Evolutionary conservation across 2,113 vertebrate genomes (phyloP).

Genomic region (Ammodytes dubius): DNA sequence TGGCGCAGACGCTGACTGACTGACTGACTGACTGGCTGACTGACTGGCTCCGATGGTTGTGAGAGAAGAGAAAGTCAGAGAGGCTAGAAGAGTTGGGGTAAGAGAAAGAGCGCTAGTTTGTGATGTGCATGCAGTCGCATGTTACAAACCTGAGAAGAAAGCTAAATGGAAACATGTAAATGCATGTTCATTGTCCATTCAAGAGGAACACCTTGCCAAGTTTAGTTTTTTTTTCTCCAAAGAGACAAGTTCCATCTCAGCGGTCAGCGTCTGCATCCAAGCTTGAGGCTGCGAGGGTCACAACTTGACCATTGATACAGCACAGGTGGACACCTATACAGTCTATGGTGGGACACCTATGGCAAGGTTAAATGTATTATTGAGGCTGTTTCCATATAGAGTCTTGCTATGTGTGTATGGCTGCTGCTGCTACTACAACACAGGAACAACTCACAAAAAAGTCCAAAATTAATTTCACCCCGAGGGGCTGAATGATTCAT

Average conservation of each 20-base stretch:
- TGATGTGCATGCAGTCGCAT: conserved; percentile 58
- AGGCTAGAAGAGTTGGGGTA: neutral
- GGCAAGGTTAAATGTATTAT: conserved; percentile 72
- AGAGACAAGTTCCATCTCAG: conserved; percentile 14
- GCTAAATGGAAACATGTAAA: conserved; percentile 68
- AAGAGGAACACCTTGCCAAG: conserved; percentile 10
- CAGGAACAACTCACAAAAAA: conserved; percentile 79
- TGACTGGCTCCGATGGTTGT: conserved; percentile 15
- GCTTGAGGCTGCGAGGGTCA: conserved; percentile 71
- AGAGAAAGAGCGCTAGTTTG: conserved; percentile 26
- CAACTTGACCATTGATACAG: conserved; percentile 72
- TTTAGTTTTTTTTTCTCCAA: conserved; percentile 2
- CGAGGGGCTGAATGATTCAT: conserved; percentile 67
- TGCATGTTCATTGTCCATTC: conserved; percentile 22
- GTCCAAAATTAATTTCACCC: conserved; percentile 71
- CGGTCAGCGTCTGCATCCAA: conserved; percentile 69
- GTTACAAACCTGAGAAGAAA: conserved; percentile 77
- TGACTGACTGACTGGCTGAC: conserved; percentile 52
- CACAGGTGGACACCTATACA: conserved; percentile 71
- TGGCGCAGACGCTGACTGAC: conserved; percentile 67
- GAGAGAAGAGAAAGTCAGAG: conserved; percentile 22
- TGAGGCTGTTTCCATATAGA: conserved; percentile 74
- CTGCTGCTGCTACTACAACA: conserved; percentile 82
- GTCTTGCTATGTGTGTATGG: conserved; percentile 77
- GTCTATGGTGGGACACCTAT: conserved; percentile 60